Evolutionary conservation across 2,797 vertebrate genomes (phyloP).

Genomic region (Enteromius paludinosus): DNA sequence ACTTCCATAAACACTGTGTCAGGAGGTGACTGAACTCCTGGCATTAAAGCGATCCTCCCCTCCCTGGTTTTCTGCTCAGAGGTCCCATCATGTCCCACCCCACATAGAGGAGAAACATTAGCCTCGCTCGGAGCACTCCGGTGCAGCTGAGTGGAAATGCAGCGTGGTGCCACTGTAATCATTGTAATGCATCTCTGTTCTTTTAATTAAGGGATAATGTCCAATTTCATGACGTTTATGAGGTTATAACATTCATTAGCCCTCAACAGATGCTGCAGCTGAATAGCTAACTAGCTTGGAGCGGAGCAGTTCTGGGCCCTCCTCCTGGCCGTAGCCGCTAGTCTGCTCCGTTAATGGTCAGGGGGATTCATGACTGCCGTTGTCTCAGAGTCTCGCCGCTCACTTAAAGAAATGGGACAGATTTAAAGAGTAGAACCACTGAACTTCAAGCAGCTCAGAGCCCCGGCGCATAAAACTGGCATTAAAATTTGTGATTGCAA

Average conservation of each 20-base stretch:
- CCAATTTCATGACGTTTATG: slow-evolving; percentile 87
- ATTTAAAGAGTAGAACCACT: slow-evolving; percentile 84
- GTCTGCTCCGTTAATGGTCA: slow-evolving; percentile 67
- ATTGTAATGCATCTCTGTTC: slow-evolving; percentile 86
- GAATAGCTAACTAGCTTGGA: slow-evolving; percentile 81
- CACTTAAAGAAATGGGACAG: slow-evolving; percentile 75
- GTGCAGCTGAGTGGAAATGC: slow-evolving; percentile 61
- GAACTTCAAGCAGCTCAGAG: slow-evolving; percentile 87
- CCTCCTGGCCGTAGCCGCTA: slow-evolving; percentile 71
- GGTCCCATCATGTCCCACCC: slow-evolving; percentile 46
- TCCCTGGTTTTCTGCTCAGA: slow-evolving; percentile 52
- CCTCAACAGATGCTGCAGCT: slow-evolving; percentile 83
- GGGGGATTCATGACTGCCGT: slow-evolving; percentile 55
- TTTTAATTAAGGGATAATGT: slow-evolving; percentile 89
- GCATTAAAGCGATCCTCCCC: slow-evolving; percentile 60
- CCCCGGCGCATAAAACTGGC: slow-evolving; percentile 84
- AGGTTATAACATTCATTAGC: slow-evolving; percentile 89
- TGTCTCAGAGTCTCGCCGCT: slow-evolving; percentile 59
- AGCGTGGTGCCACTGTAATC: slow-evolving; percentile 77
- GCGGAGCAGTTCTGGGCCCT: slow-evolving; percentile 69
- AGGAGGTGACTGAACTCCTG: slow-evolving; percentile 57
- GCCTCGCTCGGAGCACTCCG: slow-evolving; percentile 50
- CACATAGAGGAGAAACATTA: slow-evolving; percentile 72
- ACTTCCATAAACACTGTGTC: slow-evolving; percentile 19
- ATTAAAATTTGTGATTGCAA: slow-evolving; percentile 88